Evolutionary conservation across 2,797 vertebrate species (phyloP).

Genomic region (Anguilla marmorata): DNA sequence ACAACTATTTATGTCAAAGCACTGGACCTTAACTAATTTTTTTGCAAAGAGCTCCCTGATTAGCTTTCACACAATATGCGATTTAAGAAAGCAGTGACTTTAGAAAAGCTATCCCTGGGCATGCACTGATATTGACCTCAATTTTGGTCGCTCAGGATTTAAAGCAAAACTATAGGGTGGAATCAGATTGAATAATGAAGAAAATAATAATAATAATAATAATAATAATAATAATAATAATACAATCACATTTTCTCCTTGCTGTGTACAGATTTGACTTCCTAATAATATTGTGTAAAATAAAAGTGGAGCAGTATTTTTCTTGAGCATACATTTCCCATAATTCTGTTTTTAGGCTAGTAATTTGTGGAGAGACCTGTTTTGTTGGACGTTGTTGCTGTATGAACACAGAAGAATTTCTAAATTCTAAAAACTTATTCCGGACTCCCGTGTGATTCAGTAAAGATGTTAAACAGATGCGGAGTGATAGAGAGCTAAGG

Average conservation of each 20-base stretch:
- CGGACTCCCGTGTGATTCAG: too few species aligned
- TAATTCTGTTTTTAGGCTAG: too few species aligned
- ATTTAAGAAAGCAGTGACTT: neutral
- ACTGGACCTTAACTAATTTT: neutral
- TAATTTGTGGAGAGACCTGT: too few species aligned
- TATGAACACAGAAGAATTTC: too few species aligned
- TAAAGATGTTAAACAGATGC: too few species aligned
- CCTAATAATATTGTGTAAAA: neutral
- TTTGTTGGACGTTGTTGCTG: too few species aligned
- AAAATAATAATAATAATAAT: neutral
- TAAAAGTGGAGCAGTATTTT: neutral
- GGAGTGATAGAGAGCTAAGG: too few species aligned
- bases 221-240: neutral
- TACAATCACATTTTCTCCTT: neutral
- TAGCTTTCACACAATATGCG: neutral
- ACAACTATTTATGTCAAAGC: neutral
- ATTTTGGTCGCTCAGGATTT: neutral
- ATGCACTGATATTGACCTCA: neutral
- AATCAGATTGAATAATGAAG: neutral
- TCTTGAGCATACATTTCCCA: neutral
- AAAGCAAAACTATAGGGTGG: neutral
- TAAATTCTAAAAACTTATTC: too few species aligned
- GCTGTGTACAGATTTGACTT: neutral
- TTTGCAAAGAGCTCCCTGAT: neutral
- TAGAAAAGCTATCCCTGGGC: neutral